A percentile compares a stretch with the other conserved stretches of the same genome.
Evolutionary conservation across 2,888 invertebrate species (phyloP).

Genomic region (Cetonia aurata): DNA sequence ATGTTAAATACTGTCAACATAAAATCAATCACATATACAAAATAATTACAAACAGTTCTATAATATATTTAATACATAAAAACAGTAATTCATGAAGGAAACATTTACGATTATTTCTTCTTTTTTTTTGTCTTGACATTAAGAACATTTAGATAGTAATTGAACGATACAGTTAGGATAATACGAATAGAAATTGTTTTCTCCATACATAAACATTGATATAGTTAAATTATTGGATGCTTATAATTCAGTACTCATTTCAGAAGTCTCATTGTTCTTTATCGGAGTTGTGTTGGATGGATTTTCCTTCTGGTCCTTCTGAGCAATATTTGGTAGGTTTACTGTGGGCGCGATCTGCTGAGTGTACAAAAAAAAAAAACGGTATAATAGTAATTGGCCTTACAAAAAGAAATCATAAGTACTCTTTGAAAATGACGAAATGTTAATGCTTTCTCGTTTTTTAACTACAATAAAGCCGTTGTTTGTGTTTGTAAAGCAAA

Average conservation of each 20-base stretch:
- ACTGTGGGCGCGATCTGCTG: slow-evolving; percentile 52
- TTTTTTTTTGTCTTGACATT: slow-evolving; percentile 36
- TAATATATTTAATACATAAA: slow-evolving; percentile 47
- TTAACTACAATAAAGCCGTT: slow-evolving; percentile 28
- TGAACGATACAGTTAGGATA: slow-evolving; percentile 45
- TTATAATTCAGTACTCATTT: slow-evolving; percentile 80
- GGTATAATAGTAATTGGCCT: no score
- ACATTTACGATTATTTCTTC: slow-evolving; percentile 41
- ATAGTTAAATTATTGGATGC: slow-evolving; percentile 43
- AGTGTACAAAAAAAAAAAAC: slow-evolving; percentile 22
- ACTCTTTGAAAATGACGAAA: neutral
- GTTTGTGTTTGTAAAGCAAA: slow-evolving; percentile 27
- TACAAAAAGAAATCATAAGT: neutral
- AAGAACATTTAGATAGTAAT: slow-evolving; percentile 42
- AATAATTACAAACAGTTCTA: slow-evolving; percentile 51
- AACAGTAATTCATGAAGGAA: slow-evolving; percentile 39
- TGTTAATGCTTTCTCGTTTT: neutral
- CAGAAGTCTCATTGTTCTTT: slow-evolving; percentile 63
- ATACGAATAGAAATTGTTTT: slow-evolving; percentile 46
- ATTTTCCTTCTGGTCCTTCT: slow-evolving; percentile 56
- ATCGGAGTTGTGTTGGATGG: slow-evolving; percentile 56
- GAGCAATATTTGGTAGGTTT: slow-evolving; percentile 48
- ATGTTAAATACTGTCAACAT: slow-evolving; percentile 55
- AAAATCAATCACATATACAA: slow-evolving; percentile 53
- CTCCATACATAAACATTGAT: slow-evolving; percentile 42